Evolutionary conservation across 2,113 vertebrate species (phyloP).

Genomic region (Labeo rohita): DNA sequence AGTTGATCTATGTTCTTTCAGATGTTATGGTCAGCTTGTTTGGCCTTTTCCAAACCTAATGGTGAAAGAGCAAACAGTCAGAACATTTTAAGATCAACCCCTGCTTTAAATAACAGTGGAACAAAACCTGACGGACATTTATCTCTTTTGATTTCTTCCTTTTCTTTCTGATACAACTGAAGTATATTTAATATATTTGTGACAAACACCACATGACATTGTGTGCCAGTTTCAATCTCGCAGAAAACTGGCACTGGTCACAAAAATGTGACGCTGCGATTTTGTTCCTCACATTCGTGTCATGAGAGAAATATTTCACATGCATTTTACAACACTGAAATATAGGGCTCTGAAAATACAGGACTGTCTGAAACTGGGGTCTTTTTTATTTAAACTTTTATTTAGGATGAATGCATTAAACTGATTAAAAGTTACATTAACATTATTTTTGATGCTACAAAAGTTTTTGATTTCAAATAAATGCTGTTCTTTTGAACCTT

Average conservation of each 20-base stretch:
- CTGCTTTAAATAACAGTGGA: neutral
- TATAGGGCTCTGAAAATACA: neutral
- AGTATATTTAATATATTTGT: neutral
- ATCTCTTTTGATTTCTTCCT: neutral
- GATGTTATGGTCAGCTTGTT: neutral
- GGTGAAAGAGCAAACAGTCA: conserved; percentile 8
- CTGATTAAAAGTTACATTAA: neutral
- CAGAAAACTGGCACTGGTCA: neutral
- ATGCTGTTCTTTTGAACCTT: neutral
- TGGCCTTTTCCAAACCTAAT: neutral
- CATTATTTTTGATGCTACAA: neutral
- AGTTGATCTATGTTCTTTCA: neutral
- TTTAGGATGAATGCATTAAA: neutral
- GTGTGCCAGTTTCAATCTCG: neutral
- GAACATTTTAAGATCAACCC: neutral
- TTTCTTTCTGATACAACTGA: neutral
- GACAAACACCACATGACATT: neutral
- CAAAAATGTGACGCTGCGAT: neutral
- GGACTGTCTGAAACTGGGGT: too few species aligned
- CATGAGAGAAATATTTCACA: neutral
- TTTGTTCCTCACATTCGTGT: neutral
- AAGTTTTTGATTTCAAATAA: too few species aligned
- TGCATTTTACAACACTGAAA: neutral
- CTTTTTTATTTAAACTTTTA: neutral
- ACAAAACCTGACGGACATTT: neutral